Evolutionary conservation across 2,113 vertebrate genomes (phyloP), one percentile per base, ranked within the genome.

Genomic region (Trinectes maculatus): DNA sequence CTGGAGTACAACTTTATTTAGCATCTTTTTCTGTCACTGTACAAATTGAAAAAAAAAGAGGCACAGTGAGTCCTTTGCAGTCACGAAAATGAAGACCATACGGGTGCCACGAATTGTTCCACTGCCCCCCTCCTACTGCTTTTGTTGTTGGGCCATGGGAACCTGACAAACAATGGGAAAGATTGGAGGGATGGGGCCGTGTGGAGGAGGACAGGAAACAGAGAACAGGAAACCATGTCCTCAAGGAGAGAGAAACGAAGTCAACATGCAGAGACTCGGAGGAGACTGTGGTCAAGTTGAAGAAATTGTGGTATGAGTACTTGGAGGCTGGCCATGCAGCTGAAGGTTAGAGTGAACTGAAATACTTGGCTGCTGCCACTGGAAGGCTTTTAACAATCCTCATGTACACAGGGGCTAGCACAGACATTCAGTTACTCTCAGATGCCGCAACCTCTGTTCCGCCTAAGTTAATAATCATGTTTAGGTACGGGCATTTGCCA

Each of bases 81-180:
- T 86, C 62, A 80, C 61, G 58, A 80, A 88, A 87, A 87, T 87
- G 61, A 86, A 77, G 74, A 80, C 71, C 85, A 87, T 84, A 88
- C 52, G 79, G 49, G 59, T 64, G 74, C 63, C 59, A 69, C 75
- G 68, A 82, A 89, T 89, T 85, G 83, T 87, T 91, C 64, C 64
- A 64, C 76, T 81, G 79, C 80, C 78, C 60, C 51, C 69, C 76
- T 89, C 85, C 87, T 70, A 77, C 79, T 19, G 59, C 76, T 80
- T 84, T 82, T 79, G 77, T 84, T 71, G 78, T 44, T 80, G 59
- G 83, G 78, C 82, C 81, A 83, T 86, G 87, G 88, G 89, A 91
- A 89, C 62, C 69, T 28, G 53, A 54, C 48, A 82, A 89, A 85
- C 84, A 90, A 90, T 88, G 73, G 59, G 52, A 77, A 62, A 55